Evolutionary conservation across 2,113 vertebrate species (phyloP).

Genomic region (Podocnemis expansa): DNA sequence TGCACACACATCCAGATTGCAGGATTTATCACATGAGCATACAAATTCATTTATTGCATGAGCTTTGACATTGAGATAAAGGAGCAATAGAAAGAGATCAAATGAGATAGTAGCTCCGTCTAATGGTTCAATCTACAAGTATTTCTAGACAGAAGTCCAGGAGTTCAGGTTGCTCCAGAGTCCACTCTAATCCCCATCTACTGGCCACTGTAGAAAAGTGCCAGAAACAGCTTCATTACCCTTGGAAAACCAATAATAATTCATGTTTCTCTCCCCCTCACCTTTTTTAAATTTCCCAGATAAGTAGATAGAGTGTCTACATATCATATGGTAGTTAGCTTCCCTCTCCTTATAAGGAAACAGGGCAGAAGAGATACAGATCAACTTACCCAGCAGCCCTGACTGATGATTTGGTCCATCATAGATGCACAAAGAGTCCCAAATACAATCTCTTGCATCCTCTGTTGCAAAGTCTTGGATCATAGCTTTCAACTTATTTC

Average conservation of each 20-base stretch:
- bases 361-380: background rate
- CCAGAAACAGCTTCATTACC: background rate
- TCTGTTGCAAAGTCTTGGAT: background rate
- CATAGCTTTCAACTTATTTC: background rate
- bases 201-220: no score
- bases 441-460: background rate
- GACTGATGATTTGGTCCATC: background rate
- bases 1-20: no score
- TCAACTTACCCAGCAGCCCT: background rate
- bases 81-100: background rate
- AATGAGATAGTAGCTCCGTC: background rate
- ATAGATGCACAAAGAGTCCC: slow-evolving; percentile 14
- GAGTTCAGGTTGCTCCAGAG: background rate
- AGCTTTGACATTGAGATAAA: background rate
- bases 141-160: background rate
- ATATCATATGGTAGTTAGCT: background rate
- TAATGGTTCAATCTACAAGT: background rate
- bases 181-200: background rate
- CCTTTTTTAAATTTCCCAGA: background rate
- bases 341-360: background rate
- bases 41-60: no score
- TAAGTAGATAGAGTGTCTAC: background rate
- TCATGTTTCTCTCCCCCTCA: fast-evolving
- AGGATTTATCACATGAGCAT: no score
- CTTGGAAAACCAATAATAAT: background rate